Base-by-base conservation (phyloP, 92 coral and sea anemone species). In the Blastomussa wellsi region DNA sequence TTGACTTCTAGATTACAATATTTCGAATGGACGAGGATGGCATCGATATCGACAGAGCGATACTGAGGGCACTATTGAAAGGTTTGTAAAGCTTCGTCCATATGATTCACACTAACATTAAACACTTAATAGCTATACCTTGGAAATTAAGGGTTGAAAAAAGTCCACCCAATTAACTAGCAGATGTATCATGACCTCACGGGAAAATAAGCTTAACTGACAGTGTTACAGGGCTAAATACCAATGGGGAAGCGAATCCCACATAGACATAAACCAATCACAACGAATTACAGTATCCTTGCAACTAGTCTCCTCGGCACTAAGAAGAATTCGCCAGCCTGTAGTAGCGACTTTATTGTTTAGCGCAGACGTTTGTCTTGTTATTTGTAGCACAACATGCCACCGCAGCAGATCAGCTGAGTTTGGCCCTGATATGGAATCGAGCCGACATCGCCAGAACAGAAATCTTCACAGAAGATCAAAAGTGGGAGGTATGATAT, bases 11-110 rank as follows among this genome's bases (percentile, higher is more conserved):
- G 98, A 92, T 94, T 20, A 94, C 93, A 44, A 91, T 94, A n/a
- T 94, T 94, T 74, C 90, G 93, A 60, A 94, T 92, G 80, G 95
- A 89, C 42, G 98, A 94, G 80, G 97, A 93, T 83, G 97, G 97
- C 14, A 93, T 92, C 72, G 92, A 94, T n/a, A 94, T 94, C 59
- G 97, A 94, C 72, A 86, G 90, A 82, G 95, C 95, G 14, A 94
- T 94, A 69, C 83, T 94, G 36, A 89, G 90, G 19, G 97, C 97
- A 8, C 91, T 94, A 33, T 55, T 94, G 48, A 94, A 90, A 90
- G 97, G 97, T 94, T 53, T 59, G 84, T 20, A 69, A 36, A 31
- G 76, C 19, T 42, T 33, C n/a, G n/a, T n/a, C n/a, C n/a, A n/a
- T n/a, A n/a, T n/a, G n/a, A n/a, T n/a, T n/a, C n/a, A n/a, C n/a